A percentile compares a stretch with the other conserved stretches of the same genome.
phyloP scores from a whole-genome alignment of 2,797 vertebrate species.

The Lindbergichthys nudifrons region DNA sequence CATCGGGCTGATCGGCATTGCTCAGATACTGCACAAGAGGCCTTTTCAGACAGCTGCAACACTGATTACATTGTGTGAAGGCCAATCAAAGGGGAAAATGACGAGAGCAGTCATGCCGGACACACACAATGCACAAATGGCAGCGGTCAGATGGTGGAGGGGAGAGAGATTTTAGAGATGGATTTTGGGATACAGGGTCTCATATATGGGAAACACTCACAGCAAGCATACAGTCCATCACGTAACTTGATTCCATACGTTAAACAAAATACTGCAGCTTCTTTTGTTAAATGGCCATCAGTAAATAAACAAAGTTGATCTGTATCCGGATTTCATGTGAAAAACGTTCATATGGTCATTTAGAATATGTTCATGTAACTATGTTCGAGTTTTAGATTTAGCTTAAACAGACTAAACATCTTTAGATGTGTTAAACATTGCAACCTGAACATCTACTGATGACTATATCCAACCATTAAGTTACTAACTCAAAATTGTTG shows the following conservation, averaged over 20 bases:
- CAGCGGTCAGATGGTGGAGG: constrained; percentile 78
- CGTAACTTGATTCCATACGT: neutral
- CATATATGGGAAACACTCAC: constrained; percentile 51
- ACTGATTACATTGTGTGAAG: constrained; percentile 86
- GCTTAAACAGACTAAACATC: neutral
- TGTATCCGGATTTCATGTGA: neutral
- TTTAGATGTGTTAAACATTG: neutral
- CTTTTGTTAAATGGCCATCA: neutral
- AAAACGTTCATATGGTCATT: neutral
- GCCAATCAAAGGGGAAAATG: constrained; percentile 86
- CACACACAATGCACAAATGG: constrained; percentile 84
- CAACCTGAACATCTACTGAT: neutral
- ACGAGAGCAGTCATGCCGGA: constrained; percentile 81
- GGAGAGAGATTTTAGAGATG: constrained; percentile 66
- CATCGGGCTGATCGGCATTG: constrained; percentile 80
- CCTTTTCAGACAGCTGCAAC: constrained; percentile 86
- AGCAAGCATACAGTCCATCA: constrained; percentile 2
- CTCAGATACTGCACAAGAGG: constrained; percentile 82
- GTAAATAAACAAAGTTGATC: too few relatives aligned
- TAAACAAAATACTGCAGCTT: neutral
- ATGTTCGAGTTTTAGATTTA: neutral
- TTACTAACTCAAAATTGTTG: neutral
- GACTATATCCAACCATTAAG: neutral
- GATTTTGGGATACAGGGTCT: constrained; percentile 59
- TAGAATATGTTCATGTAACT: neutral